Base-by-base conservation (phyloP, 1,140 invertebrate species). In the Bombyx mori region DNA sequence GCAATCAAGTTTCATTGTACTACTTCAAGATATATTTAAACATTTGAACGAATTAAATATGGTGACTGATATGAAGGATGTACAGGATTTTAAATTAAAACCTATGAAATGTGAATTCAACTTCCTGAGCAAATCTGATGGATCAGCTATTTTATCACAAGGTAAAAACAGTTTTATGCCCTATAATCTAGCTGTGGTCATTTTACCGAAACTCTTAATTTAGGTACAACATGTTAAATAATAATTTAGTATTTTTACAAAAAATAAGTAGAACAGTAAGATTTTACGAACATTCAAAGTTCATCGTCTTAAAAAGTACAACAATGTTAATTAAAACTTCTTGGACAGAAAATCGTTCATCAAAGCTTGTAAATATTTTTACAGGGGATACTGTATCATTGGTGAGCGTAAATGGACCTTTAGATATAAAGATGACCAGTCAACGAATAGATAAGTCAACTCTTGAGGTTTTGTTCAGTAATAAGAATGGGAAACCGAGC, bases 391-490 rank as follows among this genome's bases (percentile, higher is more conserved):
- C 95, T 42, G 90, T 93, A 48, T 90, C 94, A 1, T 81, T 95
- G 42, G 92, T 92, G 47, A 93, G 93, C 60, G 89, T 97, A 22
- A 94, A 97, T 89, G 96, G 96, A 0, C 96, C 96, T 1, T 82
- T 93, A 8, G 96, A 97, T 86, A 91, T 93, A 5, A 95, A 92
- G 80, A 83, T 91, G 52, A 90, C 92, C 52, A 96, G 94, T 86
- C 91, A 96, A 66, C 89, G 92, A 56, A 91, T 94, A 56, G 94
- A 96, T 58, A 94, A 92, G 86, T 92, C 94, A 7, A 91, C 89
- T 46, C 76, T 97, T 8, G 95, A 97, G 83, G 93, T 94, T 49
- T 86, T 92, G 35, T 97, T 93, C 72, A 91, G 90, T 65, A 91
- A 93, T 7, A 94, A 95, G 81, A 89, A 91, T 61, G 95, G 95